Base-by-base conservation (phyloP, 2,113 vertebrate species). In the Colistium nudipinnis region DNA sequence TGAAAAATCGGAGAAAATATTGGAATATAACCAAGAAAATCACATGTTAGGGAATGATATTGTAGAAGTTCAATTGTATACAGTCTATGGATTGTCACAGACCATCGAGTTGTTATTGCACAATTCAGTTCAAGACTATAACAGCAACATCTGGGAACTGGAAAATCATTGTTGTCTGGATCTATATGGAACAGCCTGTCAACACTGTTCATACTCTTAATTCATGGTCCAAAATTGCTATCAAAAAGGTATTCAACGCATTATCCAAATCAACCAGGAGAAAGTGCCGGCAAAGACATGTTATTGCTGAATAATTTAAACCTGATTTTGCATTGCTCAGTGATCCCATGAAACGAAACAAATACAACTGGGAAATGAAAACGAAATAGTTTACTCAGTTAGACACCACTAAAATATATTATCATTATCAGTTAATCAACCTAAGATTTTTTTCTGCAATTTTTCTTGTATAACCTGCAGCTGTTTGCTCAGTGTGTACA, bases 401-500 rank as follows among this genome's bases (percentile, higher is more conserved):
- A 52, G 17, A 45, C 12, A 38, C 7, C 13, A 11, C 16, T n/a
- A 3, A 38, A 7, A 48, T 59, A 38, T 8, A 27, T 53, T 31
- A 5, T 36, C 0, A 19, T 72, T 65, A 10, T 30, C 1, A 17
- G 24, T 52, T 7, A 74, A 62, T 45, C 13, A 61, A 27, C 20
- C 38, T 9, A 56, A 51, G 25, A 31, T 33, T 49, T 77, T 64
- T 28, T 59, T 80, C 65, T 59, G 16, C 1, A 2, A 19, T 24
- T 38, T 24, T 30, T 20, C 9, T 52, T 57, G 17, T 7, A 43
- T 35, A 55, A 67, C 9, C 51, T 19, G 4, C 10, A 0, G 17
- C 38, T 84, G 62, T 84, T 79, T 66, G 60, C 35, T 64, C 36
- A 27, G 38, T 64, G 22, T 8, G 11, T 20, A 9, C 20, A 31